Evolutionary conservation across 2,888 invertebrate species (phyloP), one percentile per base, ranked within the genome.

Genomic region (Volucella zonaria): DNA sequence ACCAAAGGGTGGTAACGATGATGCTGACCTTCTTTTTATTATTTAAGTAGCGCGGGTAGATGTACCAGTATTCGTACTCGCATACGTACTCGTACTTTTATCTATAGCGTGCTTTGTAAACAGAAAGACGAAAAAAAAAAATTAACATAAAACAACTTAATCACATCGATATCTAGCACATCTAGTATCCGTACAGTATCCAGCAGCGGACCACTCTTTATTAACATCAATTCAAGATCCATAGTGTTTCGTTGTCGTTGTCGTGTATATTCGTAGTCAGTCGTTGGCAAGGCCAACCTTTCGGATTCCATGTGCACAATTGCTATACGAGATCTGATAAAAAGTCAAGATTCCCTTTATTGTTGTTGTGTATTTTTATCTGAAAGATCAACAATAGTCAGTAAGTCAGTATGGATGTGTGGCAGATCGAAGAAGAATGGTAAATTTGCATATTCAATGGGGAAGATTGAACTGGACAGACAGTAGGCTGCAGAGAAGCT

Each of bases 71-170:
- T 23, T 23, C 23, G 23, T 23, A 31, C 31, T 31, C 31, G 31
- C 31, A 31, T 31, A 6, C 31, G 1, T 31, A 31, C 31, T 31
- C 31, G 6, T 31, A 31, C 31, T 31, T 31, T 31, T 31, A 31
- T 31, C 31, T 31, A 31, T 31, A 31, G 42, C 47, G 61, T 61
- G 52, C 51, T n/a, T 18, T 23, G 66, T 52, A 47, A 43, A 59
- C 59, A 64, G 12, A 66, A 59, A 51, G 43, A 6, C 14, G 54
- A 77, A 47, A 42, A 52, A 64, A 64, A 61, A 61, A 68, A 79
- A 73, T 82, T 82, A 58, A 40, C 82, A 82, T 82, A 82, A 79
- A 82, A 82, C 82, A 82, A 82, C 82, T 82, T 79, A 82, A 82
- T 82, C 78, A 62, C 78, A 61, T 76, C 75, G 67, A 59, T 67